Evolutionary conservation across 1,140 invertebrate species (phyloP).

Genomic region (Episyrphus balteatus): DNA sequence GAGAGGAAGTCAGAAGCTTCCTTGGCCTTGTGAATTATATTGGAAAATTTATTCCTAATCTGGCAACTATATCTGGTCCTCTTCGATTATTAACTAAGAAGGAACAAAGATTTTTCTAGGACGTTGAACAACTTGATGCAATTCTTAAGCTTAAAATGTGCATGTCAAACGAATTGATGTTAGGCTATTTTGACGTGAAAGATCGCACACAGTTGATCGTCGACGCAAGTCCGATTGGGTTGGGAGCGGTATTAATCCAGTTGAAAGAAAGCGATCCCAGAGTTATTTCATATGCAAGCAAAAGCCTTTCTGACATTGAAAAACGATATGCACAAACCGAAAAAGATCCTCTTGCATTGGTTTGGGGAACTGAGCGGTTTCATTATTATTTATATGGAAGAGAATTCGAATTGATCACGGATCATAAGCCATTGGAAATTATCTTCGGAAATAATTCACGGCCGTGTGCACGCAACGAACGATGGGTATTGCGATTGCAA

Average conservation of each 20-base stretch:
- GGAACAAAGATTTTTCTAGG: constrained; percentile 7
- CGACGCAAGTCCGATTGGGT: constrained; percentile 34
- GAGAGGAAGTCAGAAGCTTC: constrained; percentile 21
- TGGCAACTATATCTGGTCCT: constrained; percentile 20
- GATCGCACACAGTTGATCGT: constrained; percentile 24
- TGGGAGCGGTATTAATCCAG: constrained; percentile 28
- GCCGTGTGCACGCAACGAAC: constrained; percentile 15
- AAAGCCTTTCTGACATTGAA: constrained; percentile 16
- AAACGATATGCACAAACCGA: constrained; percentile 33
- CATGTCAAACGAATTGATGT: neutral
- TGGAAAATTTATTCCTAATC: constrained; percentile 18
- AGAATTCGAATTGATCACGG: constrained; percentile 29
- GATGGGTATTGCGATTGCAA: constrained; percentile 17
- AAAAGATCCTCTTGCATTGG: constrained; percentile 24
- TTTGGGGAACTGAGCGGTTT: constrained; percentile 24
- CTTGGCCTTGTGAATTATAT: constrained; percentile 23
- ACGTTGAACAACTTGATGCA: constrained; percentile 2
- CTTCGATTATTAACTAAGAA: constrained; percentile 12
- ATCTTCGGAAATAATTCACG: constrained; percentile 12
- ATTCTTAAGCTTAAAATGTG: neutral
- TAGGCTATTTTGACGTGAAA: constrained; percentile 11
- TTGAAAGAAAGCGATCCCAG: constrained; percentile 1
- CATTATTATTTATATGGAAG: constrained; percentile 17
- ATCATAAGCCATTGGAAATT: constrained; percentile 20
- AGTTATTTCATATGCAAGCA: constrained; percentile 7